Base-by-base conservation (phyloP, 1,140 invertebrate species). In the Pogonomyrmex californicus region DNA sequence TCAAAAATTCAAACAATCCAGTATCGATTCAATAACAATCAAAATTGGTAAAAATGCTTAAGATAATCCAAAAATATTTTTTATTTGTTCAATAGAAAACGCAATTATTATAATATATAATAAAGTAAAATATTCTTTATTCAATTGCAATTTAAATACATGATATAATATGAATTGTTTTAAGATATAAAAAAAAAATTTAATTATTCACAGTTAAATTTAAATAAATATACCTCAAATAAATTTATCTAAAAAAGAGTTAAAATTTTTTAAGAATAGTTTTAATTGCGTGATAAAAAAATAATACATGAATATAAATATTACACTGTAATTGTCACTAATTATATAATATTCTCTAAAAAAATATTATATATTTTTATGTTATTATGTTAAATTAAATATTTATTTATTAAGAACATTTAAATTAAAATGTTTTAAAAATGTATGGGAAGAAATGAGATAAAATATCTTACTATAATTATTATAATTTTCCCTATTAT, bases 1-100 rank as follows among this genome's bases (percentile, higher is more conserved):
- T 73, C 54, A 49, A 73, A 83, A 83, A 83, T 36, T 83, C 54
- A 23, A 47, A 60, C 63, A 58, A 58, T 60, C 17, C 36, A 58
- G 7, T 47, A 49, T 73, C 41, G 33, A 41, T 54, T 68, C 30
- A n/a, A 66, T n/a, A 36, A 44, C 38, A 33, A 14, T 47, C 36
- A 63, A 10, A 77, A 30, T 44, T 60, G 33, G 9, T 60, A n/a
- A 38, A 33, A 17, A 54, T 73, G 70, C 47, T 62, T 60, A 60
- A 63, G 36, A 36, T 63, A 47, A 63, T 60, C 17, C 1, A n/a
- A 7, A 78, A 7, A 65, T 14, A 23, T 65, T 56, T 17, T 23
- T 58, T 75, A 17, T 41, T 38, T 75, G 17, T 75, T 73, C n/a
- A 73, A 38, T 73, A n/a, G 3, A 66, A 23, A 66, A 10, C 38